Conservation (phyloP, 2,113 vertebrate genomes). For the Himantopus leucocephalus region DNA sequence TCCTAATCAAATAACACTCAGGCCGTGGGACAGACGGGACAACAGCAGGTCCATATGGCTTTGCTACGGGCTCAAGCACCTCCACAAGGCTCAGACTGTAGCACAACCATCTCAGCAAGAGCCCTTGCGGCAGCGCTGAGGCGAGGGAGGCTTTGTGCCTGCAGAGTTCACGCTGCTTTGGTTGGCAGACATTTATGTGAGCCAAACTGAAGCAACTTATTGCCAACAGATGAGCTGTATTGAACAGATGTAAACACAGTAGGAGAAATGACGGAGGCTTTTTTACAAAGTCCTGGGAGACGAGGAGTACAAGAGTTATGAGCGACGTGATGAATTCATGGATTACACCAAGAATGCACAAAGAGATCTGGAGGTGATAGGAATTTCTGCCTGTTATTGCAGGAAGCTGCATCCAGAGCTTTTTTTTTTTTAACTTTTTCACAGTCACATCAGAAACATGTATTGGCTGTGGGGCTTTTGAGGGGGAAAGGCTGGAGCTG, state of each 20-base stretch:
- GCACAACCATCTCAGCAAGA: background rate
- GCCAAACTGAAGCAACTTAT: background rate
- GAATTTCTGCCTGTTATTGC: background rate
- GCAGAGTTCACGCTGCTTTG: background rate
- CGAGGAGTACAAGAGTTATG: background rate
- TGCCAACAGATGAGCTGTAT: background rate
- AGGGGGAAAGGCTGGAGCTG: background rate
- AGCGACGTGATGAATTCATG: background rate
- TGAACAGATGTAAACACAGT: constrained; percentile 40
- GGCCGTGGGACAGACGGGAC: background rate
- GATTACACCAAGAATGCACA: background rate
- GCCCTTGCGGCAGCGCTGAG: background rate
- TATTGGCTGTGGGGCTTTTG: background rate
- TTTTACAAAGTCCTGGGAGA: constrained; percentile 3
- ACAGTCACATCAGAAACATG: background rate
- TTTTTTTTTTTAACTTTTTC: background rate
- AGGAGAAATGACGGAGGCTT: background rate
- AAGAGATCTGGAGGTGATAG: background rate
- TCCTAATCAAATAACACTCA: background rate
- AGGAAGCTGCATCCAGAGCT: background rate
- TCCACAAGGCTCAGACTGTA: background rate
- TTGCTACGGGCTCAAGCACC: background rate
- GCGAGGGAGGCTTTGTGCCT: rapidly evolving
- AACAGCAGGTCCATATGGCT: background rate
- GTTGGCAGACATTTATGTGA: background rate